These are phyloP conservation scores for Ypsolopha scabrella DNA, from an alignment of 2,888 invertebrate genomes.

Conservation along the genomic window DNA sequence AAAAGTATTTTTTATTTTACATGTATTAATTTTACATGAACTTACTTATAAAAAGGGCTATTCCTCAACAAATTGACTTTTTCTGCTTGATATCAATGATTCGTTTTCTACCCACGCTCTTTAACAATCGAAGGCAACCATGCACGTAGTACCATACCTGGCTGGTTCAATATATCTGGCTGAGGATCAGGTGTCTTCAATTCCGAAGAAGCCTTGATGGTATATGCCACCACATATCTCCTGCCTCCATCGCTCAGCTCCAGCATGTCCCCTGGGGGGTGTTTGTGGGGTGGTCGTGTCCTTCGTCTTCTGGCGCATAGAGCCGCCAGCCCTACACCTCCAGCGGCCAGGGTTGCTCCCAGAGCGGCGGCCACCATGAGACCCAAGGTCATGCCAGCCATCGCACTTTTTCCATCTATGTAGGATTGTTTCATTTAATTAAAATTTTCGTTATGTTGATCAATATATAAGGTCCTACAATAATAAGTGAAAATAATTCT, in stretches of 20 bases:
- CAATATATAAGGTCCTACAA: no score
- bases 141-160: conserved; percentile 56
- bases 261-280: conserved; percentile 63
- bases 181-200: conserved; percentile 74
- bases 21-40: no score
- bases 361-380: conserved; percentile 60
- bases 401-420: conserved; percentile 76
- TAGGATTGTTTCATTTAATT: conserved; percentile 10
- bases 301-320: conserved; percentile 44
- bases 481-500: no score
- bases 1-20: no score
- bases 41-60: no score
- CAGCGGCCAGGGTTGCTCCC: conserved; percentile 40
- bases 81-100: no score
- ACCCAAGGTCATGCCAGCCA: conserved; percentile 79
- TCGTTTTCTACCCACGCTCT: no score
- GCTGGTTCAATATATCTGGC: conserved; percentile 84
- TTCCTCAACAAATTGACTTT: no score
- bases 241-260: conserved; percentile 84
- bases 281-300: conserved; percentile 47
- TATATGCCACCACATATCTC: conserved; percentile 87
- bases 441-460: no score
- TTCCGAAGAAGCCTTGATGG: conserved; percentile 76
- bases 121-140: no score
- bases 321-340: conserved; percentile 42